These are phyloP conservation scores for Watsonalla cultraria DNA, from an alignment of 2,888 invertebrate species.

Conservation along the genomic window DNA sequence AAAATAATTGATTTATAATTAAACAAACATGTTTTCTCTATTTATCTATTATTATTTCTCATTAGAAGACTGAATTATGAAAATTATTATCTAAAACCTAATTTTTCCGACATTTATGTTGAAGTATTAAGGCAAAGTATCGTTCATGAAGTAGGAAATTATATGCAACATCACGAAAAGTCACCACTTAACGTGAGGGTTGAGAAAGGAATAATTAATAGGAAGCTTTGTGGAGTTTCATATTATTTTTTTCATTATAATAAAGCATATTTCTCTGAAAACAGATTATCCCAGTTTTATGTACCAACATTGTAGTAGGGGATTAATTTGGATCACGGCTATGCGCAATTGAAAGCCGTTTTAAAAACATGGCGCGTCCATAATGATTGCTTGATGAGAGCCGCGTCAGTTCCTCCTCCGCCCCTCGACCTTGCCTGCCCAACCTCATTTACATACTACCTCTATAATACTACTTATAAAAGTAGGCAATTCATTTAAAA, in stretches of 20 bases:
- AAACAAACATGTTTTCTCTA: no score
- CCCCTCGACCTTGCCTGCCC: conserved; percentile 18
- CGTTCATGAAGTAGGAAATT: conserved; percentile 70
- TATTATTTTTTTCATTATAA: conserved; percentile 39
- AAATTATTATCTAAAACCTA: no score
- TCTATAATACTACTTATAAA: not conserved
- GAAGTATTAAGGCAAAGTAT: conserved; percentile 29
- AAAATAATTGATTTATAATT: no score
- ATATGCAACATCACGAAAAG: conserved; percentile 74
- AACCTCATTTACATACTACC: not conserved
- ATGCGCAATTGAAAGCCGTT: conserved; percentile 65
- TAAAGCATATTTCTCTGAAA: conserved; percentile 40
- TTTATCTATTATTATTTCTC: no score
- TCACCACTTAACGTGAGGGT: conserved; percentile 49
- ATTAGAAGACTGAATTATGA: no score
- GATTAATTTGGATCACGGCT: conserved; percentile 66
- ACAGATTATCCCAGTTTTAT: conserved; percentile 55
- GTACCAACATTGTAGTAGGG: conserved; percentile 59
- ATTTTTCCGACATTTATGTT: not conserved
- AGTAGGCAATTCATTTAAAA: no score
- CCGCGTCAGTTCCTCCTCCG: conserved; percentile 38
- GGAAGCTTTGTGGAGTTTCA: conserved; percentile 44
- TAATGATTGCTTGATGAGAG: conserved; percentile 73
- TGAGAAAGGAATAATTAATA: conserved; percentile 60
- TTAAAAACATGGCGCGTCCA: conserved; percentile 74